Conservation (phyloP, 2,888 invertebrate species). For the Dasysyrphus tricinctus region DNA sequence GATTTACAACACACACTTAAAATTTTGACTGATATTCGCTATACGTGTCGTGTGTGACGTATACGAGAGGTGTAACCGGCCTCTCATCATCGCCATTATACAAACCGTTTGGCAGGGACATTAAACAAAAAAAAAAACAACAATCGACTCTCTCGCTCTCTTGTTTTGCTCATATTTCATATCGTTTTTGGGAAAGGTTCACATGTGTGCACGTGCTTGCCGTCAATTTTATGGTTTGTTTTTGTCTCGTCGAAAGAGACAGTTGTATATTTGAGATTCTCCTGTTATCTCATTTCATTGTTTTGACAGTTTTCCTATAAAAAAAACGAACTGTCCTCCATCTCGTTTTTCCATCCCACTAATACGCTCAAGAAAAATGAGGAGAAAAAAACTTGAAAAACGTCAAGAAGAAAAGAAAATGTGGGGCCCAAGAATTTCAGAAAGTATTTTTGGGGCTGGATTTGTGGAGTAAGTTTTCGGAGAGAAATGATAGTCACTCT, state of each 20-base stretch:
- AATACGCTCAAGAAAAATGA: constrained; percentile 68
- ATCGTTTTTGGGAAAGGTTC: constrained; percentile 73
- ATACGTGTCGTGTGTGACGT: constrained; percentile 73
- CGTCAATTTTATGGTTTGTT: constrained; percentile 81
- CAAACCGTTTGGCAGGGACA: constrained; percentile 58
- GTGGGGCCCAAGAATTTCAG: constrained; percentile 59
- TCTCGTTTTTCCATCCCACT: constrained; percentile 70
- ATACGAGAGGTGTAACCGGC: constrained; percentile 75
- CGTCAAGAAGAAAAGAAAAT: constrained; percentile 64
- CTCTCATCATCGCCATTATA: constrained; percentile 76
- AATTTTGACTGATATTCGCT: constrained; percentile 75
- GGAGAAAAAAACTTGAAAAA: constrained; percentile 66
- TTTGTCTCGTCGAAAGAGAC: constrained; percentile 75
- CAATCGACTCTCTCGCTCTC: constrained; percentile 69
- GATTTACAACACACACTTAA: constrained; percentile 76
- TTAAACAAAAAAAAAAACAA: constrained; percentile 67
- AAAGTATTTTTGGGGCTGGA: constrained; percentile 75
- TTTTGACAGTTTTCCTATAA: constrained; percentile 75
- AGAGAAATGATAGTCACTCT: constrained; percentile 69
- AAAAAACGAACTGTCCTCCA: constrained; percentile 65
- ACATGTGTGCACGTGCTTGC: constrained; percentile 78
- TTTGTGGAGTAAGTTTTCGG: constrained; percentile 69
- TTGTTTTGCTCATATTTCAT: constrained; percentile 81
- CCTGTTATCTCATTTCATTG: constrained; percentile 66
- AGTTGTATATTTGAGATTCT: neutral